phyloP scores from a whole-genome alignment of 1,140 invertebrate genomes.

The Dolichoris vasculosae region DNA sequence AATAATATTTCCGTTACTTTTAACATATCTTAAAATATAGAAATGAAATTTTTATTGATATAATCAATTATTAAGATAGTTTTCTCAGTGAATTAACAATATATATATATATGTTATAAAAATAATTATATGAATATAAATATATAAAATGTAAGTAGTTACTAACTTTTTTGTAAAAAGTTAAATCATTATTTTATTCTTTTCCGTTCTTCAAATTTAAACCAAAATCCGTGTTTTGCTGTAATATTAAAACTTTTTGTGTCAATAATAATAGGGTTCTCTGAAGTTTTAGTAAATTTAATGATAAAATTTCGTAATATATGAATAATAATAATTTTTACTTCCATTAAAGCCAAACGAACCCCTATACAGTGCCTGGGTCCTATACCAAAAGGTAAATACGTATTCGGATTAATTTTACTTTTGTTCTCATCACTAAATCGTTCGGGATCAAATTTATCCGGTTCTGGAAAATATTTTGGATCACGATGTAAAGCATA shows the following conservation, averaged over 20 bases:
- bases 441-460: constrained; percentile 80
- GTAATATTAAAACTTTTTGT: constrained; percentile 63
- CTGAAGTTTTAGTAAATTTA: constrained; percentile 63
- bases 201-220: constrained; percentile 58
- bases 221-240: constrained; percentile 65
- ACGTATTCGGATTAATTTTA: constrained; percentile 66
- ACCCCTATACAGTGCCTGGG: constrained; percentile 75
- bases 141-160: too few relatives aligned
- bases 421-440: constrained; percentile 75
- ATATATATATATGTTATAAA: too few relatives aligned
- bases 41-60: too few relatives aligned
- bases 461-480: constrained; percentile 78
- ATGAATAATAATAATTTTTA: constrained; percentile 65
- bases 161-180: not conserved
- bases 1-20: too few relatives aligned
- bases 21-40: too few relatives aligned
- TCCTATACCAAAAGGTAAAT: constrained; percentile 77
- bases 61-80: too few relatives aligned
- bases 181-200: constrained; percentile 20
- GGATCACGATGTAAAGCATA: constrained; percentile 80
- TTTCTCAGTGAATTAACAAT: too few relatives aligned
- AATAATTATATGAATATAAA: too few relatives aligned
- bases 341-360: constrained; percentile 72
- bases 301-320: constrained; percentile 65
- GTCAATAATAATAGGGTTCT: constrained; percentile 63